Evolutionary conservation across 2,797 vertebrate genomes (phyloP).

Genomic region (Leuciscus waleckii): DNA sequence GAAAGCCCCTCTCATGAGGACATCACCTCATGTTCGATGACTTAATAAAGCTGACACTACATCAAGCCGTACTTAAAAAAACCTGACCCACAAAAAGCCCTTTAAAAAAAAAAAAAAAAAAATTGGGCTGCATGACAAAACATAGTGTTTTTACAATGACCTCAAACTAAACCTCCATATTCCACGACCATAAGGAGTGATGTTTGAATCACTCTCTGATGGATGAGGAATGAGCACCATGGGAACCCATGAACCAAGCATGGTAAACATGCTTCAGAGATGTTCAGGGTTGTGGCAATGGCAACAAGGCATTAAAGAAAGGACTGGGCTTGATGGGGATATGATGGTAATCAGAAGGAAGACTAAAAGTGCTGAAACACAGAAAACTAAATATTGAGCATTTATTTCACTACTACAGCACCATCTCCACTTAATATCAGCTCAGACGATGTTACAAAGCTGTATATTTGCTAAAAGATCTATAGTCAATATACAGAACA

Average conservation of each 20-base stretch:
- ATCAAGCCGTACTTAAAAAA: too few species aligned
- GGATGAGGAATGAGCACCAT: slow-evolving; percentile 8
- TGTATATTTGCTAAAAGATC: neutral
- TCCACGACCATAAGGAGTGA: neutral
- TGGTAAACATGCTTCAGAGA: slow-evolving; percentile 22
- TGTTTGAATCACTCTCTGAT: slow-evolving; percentile 7
- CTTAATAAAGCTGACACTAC: neutral
- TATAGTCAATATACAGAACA: neutral
- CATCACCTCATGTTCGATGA: slow-evolving; percentile 1
- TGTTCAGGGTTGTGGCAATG: slow-evolving; percentile 16
- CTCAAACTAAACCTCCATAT: neutral
- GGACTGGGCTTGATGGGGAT: neutral
- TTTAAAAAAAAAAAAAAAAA: neutral
- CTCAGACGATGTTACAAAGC: neutral
- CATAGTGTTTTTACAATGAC: slow-evolving; percentile 10
- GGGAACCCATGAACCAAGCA: slow-evolving; percentile 19
- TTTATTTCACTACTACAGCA: neutral
- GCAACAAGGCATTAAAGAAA: slow-evolving; percentile 11
- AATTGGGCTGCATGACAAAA: neutral
- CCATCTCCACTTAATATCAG: slow-evolving; percentile 7
- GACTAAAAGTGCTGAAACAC: slow-evolving; percentile 31
- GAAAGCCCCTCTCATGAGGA: slow-evolving; percentile 14
- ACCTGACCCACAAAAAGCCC: too few species aligned
- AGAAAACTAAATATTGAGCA: neutral
- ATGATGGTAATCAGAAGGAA: neutral